phyloP scores from a whole-genome alignment of 2,113 vertebrate species.

The Platichthys stellatus region DNA sequence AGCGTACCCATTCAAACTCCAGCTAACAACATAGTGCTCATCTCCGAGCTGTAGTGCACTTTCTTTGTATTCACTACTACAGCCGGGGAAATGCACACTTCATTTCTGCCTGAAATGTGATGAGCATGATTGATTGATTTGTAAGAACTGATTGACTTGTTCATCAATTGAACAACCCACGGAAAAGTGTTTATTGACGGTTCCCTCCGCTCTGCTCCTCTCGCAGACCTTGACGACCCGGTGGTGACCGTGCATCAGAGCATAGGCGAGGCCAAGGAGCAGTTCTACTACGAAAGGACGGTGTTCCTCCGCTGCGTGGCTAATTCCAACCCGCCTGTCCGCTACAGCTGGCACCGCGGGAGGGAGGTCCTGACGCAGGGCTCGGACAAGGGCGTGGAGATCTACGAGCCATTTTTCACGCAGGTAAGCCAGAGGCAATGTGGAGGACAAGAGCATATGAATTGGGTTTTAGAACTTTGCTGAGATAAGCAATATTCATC shows the following conservation, averaged over 20 bases:
- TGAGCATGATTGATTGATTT: not conserved
- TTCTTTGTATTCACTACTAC: not conserved
- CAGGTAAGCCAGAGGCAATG: constrained; percentile 85
- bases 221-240: constrained; percentile 93
- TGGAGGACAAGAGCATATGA: not conserved
- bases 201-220: constrained; percentile 7
- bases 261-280: constrained; percentile 97
- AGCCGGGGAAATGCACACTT: not conserved
- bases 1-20: too few relatives aligned
- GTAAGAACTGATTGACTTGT: not conserved
- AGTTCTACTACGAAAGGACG: constrained; percentile 97
- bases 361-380: constrained; percentile 94
- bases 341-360: constrained; percentile 97
- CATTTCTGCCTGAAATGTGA: not conserved
- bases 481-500: too few relatives aligned
- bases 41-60: not conserved
- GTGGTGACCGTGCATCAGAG: constrained; percentile 98
- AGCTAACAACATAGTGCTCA: too few relatives aligned
- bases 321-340: constrained; percentile 96
- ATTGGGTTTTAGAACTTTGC: not conserved
- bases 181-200: constrained; percentile 2
- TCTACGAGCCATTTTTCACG: constrained; percentile 99
- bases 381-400: constrained; percentile 97
- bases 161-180: not conserved
- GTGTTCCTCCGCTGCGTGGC: constrained; percentile 97